These are phyloP conservation scores for Phymastichus coffea DNA, from an alignment of 1,140 invertebrate genomes.

Conservation along the genomic window DNA sequence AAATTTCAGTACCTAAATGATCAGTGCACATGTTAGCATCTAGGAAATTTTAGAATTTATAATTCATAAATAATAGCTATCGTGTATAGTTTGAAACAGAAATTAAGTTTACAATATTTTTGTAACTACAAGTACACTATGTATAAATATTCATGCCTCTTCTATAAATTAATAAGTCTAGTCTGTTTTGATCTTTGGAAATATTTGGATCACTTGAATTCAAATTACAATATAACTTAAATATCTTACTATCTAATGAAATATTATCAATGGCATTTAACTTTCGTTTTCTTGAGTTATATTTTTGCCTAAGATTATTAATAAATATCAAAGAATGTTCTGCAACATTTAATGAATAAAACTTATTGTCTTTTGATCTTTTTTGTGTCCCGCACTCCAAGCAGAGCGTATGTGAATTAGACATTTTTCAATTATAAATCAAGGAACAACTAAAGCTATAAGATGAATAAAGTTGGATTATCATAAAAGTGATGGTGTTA, in stretches of 20 bases:
- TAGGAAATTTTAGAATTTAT: neutral
- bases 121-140: neutral
- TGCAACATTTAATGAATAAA: too few species aligned
- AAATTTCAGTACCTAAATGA: neutral
- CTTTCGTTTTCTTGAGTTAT: neutral
- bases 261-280: neutral
- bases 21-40: neutral
- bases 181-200: neutral
- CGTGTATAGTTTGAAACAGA: neutral
- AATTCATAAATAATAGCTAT: neutral
- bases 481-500: too few species aligned
- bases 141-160: neutral
- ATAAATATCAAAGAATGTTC: neutral
- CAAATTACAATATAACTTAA: neutral
- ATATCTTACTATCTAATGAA: neutral
- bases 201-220: neutral
- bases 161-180: neutral
- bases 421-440: too few species aligned
- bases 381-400: too few species aligned
- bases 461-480: too few species aligned
- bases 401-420: too few species aligned
- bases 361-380: too few species aligned
- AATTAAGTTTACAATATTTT: neutral
- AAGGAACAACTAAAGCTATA: too few species aligned
- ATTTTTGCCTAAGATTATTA: neutral